Conservation (phyloP, 2,797 vertebrate species). For the Coranthus polyacanthus region DNA sequence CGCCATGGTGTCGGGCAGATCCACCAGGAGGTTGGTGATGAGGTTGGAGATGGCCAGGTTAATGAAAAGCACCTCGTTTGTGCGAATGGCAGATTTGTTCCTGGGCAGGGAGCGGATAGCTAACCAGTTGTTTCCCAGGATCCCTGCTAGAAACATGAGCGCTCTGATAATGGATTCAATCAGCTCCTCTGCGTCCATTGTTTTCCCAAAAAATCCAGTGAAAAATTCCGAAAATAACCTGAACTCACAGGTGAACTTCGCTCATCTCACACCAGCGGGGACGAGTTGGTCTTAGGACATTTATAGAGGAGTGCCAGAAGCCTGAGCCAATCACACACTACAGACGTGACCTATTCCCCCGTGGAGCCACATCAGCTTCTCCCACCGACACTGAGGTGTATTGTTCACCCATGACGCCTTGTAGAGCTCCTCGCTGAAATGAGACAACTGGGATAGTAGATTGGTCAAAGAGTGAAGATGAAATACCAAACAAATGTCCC, state of each 20-base stretch:
- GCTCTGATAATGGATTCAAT: constrained; percentile 74
- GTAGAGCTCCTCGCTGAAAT: not conserved
- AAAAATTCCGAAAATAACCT: not conserved
- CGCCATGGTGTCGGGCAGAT: constrained; percentile 80
- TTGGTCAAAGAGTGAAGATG: constrained; percentile 24
- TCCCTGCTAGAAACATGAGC: constrained; percentile 79
- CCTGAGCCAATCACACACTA: constrained; percentile 33
- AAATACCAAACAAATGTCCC: too few species aligned
- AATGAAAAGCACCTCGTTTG: constrained; percentile 84
- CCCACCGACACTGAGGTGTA: constrained; percentile 23
- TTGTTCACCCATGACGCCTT: constrained; percentile 4
- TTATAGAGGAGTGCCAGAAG: constrained; percentile 52
- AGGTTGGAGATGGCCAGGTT: constrained; percentile 87
- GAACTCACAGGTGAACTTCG: not conserved
- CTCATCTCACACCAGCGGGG: not conserved
- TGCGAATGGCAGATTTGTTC: constrained; percentile 67
- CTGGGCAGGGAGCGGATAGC: constrained; percentile 75
- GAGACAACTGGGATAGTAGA: too few species aligned
- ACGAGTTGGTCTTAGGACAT: constrained; percentile 19
- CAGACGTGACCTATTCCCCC: not conserved
- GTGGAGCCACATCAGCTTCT: constrained; percentile 1
- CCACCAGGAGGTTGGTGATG: constrained; percentile 86
- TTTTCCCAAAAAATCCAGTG: too few species aligned
- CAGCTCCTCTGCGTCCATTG: constrained; percentile 65
- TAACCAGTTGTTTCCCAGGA: constrained; percentile 85